phyloP scores from a whole-genome alignment of 2,888 invertebrate genomes.

The Hydrotaea cyrtoneurina region DNA sequence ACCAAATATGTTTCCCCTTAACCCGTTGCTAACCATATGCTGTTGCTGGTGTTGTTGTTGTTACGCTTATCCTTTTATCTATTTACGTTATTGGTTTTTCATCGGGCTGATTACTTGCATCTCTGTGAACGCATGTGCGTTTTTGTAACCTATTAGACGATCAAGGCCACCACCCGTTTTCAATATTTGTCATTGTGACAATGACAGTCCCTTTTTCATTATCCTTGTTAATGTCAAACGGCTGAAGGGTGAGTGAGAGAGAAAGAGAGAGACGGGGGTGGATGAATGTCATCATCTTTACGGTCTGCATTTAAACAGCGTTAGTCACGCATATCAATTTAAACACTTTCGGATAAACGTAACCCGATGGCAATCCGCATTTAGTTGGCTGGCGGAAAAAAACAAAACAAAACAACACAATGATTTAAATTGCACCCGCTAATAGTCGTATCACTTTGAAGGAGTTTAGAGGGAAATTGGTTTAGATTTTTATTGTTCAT shows the following conservation, averaged over 20 bases:
- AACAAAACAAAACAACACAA: too few species aligned
- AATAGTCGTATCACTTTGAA: background rate
- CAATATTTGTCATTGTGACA: background rate
- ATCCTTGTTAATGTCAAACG: background rate
- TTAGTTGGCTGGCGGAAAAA: background rate
- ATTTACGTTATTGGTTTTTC: constrained; percentile 1
- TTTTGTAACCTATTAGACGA: constrained; percentile 9
- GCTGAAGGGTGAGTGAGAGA: too few species aligned
- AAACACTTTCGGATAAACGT: constrained; percentile 64
- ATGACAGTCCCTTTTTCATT: constrained; percentile 1
- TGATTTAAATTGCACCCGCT: constrained; percentile 41
- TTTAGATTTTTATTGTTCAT: background rate
- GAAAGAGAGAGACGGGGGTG: too few species aligned
- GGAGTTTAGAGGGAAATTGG: constrained; percentile 2
- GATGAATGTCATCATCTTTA: background rate
- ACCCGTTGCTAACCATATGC: constrained; percentile 46
- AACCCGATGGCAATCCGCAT: constrained; percentile 56
- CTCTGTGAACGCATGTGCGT: constrained; percentile 41
- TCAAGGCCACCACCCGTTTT: constrained; percentile 26
- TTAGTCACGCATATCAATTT: constrained; percentile 79
- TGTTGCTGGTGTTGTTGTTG: background rate
- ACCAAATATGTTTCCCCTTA: constrained; percentile 14
- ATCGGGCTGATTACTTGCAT: constrained; percentile 9
- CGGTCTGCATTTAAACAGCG: constrained; percentile 70
- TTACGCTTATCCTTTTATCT: constrained; percentile 7